Percentiles rank a stretch among this genome's conserved stretches.
phyloP scores from a whole-genome alignment of 2,113 vertebrate genomes.

The Hemiscyllium ocellatum region DNA sequence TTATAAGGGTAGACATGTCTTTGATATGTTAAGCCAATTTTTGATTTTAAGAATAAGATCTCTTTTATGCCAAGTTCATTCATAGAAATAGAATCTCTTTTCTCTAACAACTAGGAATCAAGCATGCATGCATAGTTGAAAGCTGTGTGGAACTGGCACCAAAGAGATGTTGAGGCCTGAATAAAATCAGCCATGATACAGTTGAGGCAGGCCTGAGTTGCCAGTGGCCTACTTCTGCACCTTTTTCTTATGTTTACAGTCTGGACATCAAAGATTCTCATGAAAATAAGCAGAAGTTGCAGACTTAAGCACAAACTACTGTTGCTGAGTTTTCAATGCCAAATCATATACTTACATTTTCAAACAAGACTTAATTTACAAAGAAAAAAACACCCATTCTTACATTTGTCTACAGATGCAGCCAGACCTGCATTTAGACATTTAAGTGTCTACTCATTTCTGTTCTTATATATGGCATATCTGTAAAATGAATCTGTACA shows the following conservation, averaged over 20 bases:
- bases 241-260: background rate
- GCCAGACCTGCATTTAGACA: too few species aligned
- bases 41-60: background rate
- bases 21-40: background rate
- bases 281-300: background rate
- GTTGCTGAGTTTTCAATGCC: background rate
- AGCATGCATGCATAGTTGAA: too few species aligned
- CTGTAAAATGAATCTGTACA: too few species aligned
- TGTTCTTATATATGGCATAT: too few species aligned
- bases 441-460: too few species aligned
- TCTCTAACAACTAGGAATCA: background rate
- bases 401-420: background rate
- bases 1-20: background rate
- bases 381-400: background rate
- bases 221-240: too few species aligned
- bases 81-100: background rate
- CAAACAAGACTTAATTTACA: background rate
- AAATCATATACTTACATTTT: background rate
- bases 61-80: background rate
- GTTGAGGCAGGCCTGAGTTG: too few species aligned
- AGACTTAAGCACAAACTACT: background rate
- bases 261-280: background rate
- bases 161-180: too few species aligned
- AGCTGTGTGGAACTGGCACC: too few species aligned
- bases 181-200: too few species aligned